These are phyloP conservation scores for Neodontobutis hainanensis DNA, from an alignment of 2,113 vertebrate genomes.

Conservation along the genomic window DNA sequence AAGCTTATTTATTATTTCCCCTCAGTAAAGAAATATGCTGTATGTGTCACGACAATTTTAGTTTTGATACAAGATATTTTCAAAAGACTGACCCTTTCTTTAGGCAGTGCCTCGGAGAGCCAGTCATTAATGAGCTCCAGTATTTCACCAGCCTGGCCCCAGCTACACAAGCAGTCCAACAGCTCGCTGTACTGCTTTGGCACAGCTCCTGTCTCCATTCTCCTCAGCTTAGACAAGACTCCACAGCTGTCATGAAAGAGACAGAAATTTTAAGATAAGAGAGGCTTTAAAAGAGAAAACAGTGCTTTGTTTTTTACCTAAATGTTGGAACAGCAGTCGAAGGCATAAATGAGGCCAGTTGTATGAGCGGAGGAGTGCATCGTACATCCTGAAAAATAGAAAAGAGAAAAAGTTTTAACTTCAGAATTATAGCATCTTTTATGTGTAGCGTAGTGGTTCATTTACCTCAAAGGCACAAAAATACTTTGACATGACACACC, in stretches of 20 bases:
- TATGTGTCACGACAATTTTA: not conserved
- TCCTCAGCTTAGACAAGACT: slow-evolving; percentile 86
- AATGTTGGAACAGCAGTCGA: slow-evolving; percentile 84
- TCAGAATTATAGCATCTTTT: not conserved
- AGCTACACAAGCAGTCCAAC: slow-evolving; percentile 91
- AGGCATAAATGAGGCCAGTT: slow-evolving; percentile 90
- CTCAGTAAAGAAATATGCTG: not conserved
- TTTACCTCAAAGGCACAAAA: slow-evolving; percentile 88
- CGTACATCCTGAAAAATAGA: slow-evolving; percentile 83
- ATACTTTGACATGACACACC: slow-evolving; percentile 86
- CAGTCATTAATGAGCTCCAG: slow-evolving; percentile 87
- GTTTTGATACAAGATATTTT: not conserved
- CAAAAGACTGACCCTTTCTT: slow-evolving; percentile 66
- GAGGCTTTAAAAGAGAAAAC: not conserved
- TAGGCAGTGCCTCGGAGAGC: slow-evolving; percentile 77
- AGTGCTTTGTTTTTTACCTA: slow-evolving; percentile 79
- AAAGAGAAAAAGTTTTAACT: not conserved
- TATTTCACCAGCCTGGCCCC: slow-evolving; percentile 85
- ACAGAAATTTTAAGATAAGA: not conserved
- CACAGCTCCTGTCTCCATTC: slow-evolving; percentile 70
- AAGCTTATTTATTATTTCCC: not conserved
- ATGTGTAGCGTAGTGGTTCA: not conserved
- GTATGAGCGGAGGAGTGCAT: slow-evolving; percentile 82
- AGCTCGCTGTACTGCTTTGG: slow-evolving; percentile 79
- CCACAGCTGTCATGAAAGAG: slow-evolving; percentile 79